phyloP scores from a whole-genome alignment of 2,113 vertebrate genomes.

The Protobothrops mucrosquamatus region DNA sequence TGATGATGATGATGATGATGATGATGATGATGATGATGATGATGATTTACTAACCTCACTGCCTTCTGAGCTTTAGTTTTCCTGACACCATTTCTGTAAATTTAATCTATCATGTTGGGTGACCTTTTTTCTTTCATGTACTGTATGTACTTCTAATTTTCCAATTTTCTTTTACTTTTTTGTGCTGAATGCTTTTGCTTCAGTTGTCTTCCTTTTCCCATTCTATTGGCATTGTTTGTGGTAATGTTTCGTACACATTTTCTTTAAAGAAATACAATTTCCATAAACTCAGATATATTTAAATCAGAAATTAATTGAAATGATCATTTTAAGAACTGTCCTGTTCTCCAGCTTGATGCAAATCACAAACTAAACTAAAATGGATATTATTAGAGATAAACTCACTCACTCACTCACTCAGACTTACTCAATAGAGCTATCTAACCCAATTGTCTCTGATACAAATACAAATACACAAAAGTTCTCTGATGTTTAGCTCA shows the following conservation, averaged over 20 bases:
- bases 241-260: not conserved
- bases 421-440: not conserved
- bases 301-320: not conserved
- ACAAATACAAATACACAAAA: not conserved
- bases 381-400: not conserved
- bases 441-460: not conserved
- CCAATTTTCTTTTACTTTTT: not conserved
- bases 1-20: no score
- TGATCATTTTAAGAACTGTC: not conserved
- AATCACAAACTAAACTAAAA: not conserved
- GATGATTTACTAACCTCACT: not conserved
- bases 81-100: not conserved
- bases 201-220: not conserved
- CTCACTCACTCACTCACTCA: not conserved
- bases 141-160: not conserved
- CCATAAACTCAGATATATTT: not conserved
- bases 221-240: not conserved
- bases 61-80: not conserved
- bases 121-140: not conserved
- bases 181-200: not conserved
- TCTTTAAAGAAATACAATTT: not conserved
- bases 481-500: not conserved
- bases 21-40: not conserved
- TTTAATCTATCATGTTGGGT: not conserved
- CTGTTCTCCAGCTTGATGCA: not conserved